Conservation (phyloP, 2,888 invertebrate genomes). For the Autographa pulchrina region DNA sequence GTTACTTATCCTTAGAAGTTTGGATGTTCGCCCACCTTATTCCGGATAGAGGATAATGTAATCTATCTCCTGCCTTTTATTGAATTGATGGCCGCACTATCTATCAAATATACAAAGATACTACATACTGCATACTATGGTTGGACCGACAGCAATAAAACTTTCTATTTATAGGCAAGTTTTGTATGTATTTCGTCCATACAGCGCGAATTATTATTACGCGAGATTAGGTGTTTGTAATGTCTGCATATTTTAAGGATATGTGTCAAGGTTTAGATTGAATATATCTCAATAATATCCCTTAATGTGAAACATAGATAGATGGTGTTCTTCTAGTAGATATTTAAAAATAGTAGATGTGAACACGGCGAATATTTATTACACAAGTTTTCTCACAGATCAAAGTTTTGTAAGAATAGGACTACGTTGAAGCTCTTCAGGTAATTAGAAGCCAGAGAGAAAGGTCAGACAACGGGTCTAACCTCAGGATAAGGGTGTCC, state of each 20-base stretch:
- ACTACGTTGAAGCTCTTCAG: not conserved
- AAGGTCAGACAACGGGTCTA: slow-evolving; percentile 4
- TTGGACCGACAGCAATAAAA: not conserved
- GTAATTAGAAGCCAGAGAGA: not conserved
- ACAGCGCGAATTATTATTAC: too few species aligned
- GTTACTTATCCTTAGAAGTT: not conserved
- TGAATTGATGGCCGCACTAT: slow-evolving; percentile 2
- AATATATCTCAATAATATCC: too few species aligned
- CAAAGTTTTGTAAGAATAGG: not conserved
- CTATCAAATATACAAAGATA: too few species aligned
- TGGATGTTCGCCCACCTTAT: not conserved
- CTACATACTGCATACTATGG: too few species aligned
- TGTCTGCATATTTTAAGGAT: too few species aligned
- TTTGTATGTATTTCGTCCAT: too few species aligned
- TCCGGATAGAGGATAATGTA: not conserved
- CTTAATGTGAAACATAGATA: too few species aligned
- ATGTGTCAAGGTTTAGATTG: too few species aligned
- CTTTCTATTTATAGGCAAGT: not conserved
- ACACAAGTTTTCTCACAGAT: not conserved
- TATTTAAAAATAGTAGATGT: not conserved
- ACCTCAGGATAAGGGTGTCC: not conserved
- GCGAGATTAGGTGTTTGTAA: too few species aligned
- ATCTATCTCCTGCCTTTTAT: not conserved
- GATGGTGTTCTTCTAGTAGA: too few species aligned
- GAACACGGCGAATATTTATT: not conserved